Conservation (phyloP, 2,797 vertebrate genomes). For the Pogoniulus pusillus region DNA sequence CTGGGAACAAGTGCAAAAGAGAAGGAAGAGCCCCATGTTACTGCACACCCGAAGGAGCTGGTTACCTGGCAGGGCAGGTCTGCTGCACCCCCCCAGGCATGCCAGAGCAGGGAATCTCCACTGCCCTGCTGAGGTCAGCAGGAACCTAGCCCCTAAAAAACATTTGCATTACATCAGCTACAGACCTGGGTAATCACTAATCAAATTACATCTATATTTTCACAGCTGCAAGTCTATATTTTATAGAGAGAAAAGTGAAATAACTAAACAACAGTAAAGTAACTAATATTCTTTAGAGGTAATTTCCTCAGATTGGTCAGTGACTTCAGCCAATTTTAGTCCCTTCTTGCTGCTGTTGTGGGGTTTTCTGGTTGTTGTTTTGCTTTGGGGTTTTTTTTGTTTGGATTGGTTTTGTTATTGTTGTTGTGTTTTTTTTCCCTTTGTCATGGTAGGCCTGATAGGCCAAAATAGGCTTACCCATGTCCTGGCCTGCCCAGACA, state of each 20-base stretch:
- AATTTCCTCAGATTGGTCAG: neutral
- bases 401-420: neutral
- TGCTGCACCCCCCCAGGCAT: neutral
- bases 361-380: too few relatives aligned
- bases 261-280: neutral
- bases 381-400: too few relatives aligned
- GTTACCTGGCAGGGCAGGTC: neutral
- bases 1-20: neutral
- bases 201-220: neutral
- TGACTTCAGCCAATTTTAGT: neutral
- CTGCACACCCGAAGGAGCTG: neutral
- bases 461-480: too few relatives aligned
- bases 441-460: too few relatives aligned
- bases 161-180: neutral
- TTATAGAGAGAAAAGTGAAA: neutral
- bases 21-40: neutral
- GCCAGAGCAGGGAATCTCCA: too few relatives aligned
- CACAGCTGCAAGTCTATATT: neutral
- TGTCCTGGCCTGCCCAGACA: too few relatives aligned
- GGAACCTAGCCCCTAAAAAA: neutral
- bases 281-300: neutral
- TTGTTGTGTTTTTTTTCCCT: neutral
- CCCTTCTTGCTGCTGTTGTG: too few relatives aligned
- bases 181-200: neutral
- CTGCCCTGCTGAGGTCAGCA: neutral